Base-by-base conservation (phyloP, 1,140 invertebrate species). In the Diorhabda sublineata region DNA sequence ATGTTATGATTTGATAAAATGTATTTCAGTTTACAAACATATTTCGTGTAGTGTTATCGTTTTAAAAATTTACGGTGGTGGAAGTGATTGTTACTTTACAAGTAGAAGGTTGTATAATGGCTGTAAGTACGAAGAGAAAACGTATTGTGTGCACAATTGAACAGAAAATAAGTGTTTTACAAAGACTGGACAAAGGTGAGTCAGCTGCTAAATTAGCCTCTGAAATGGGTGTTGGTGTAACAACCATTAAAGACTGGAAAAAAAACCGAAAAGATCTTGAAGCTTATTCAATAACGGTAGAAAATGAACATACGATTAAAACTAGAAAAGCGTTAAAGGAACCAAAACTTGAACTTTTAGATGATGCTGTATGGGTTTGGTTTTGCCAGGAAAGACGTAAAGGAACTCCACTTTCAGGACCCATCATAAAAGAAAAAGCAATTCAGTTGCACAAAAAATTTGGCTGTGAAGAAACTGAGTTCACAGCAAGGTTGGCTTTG, bases 401-500 rank as follows among this genome's bases (percentile, higher is more conserved):
- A 67, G 5, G 7, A 5, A 67, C 47, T 58, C 52, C 64, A 41
- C 41, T 67, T 42, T 63, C 26, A n/a, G 60, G 65, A 11, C 58
- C 66, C 26, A 58, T 67, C 4, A 3, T 67, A 1, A 41, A n/a
- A 7, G 58, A 66, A 67, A 63, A 68, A 61, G 59, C 58, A 4
- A 42, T 9, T 63, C 56, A 43, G n/a, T 57, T 67, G 8, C 43
- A 60, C 58, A 4, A 42, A 8, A n/a, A 61, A 45, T 59, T 62
- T 6, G 11, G 11, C 11, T 11, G n/a, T 56, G 60, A 11, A 63
- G 42, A 68, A 8, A 52, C 56, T 42, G n/a, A 60, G 61, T 69
- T 71, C 65, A 42, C 42, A 8, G 67, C 62, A 5, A 72, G 64
- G 70, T 3, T 66, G 70, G 70, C 52, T 72, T 42, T 42, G 58